Base-by-base conservation (phyloP, 1,140 invertebrate genomes). In the Aricia agestis region DNA sequence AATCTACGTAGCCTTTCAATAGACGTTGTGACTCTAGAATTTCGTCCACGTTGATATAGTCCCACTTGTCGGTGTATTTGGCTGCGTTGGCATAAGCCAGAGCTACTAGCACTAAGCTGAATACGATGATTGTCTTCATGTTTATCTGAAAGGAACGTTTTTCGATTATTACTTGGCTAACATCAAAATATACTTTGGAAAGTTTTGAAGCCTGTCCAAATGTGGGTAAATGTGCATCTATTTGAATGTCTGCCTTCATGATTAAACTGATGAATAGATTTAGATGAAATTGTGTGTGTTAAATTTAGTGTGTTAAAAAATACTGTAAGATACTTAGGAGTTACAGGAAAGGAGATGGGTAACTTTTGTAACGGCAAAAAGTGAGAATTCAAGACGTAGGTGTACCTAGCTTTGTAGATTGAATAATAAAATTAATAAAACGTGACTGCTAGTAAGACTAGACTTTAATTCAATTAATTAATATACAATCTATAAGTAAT, bases 11-110 rank as follows among this genome's bases (percentile, higher is more conserved):
- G 69, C 94, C 95, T 42, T 91, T 93, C 1, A 96, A 90, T 7
- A 97, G 87, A 65, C 96, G 93, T 1, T 96, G 93, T 10, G 94
- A 96, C 18, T 92, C 89, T 0, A 97, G 84, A 74, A 97, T 94
- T 77, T 95, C 93, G 66, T 97, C 94, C 2, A 97, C 75, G 79
- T 97, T 93, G 66, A 97, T 93, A 75, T 95, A 93, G 80, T 97
- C 96, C 82, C 93, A 97, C 85, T 95, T 96, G 36, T 93, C 94
- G 0, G 95, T 96, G 86, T 96, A 97, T 69, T 93, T 93, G 0
- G 90, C 91, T 4, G 93, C 93, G 32, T 80, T 75, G 11, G 74
- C 80, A 69, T 86, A 85, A 0, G 84, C 87, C 0, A 85, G 74
- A 4, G 83, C 77, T 6, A 90, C 6, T 75, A 79, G 82, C 4